phyloP scores from a whole-genome alignment of 1,140 invertebrate species.

The Drosophila sp. region DNA sequence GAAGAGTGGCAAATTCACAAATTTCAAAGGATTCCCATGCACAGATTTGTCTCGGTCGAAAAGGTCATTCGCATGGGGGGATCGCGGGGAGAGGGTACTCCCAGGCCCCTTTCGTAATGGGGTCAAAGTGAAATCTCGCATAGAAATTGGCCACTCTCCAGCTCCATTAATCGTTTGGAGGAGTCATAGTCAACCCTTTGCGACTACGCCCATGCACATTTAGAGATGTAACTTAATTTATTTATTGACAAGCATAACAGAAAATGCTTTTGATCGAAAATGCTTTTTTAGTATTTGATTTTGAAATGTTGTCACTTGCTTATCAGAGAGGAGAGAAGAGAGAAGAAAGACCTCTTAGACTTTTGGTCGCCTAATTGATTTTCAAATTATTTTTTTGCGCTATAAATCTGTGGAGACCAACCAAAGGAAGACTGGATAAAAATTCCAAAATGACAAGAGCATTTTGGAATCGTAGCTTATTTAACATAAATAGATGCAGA shows the following conservation, averaged over 20 bases:
- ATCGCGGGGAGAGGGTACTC: too few relatives aligned
- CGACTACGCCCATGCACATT: slow-evolving; percentile 14
- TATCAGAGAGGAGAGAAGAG: slow-evolving; percentile 41
- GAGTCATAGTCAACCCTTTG: background rate
- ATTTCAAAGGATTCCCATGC: too few relatives aligned
- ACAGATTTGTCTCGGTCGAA: too few relatives aligned
- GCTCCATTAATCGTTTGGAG: too few relatives aligned
- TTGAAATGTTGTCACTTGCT: slow-evolving; percentile 72
- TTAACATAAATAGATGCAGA: slow-evolving; percentile 75
- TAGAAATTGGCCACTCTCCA: too few relatives aligned
- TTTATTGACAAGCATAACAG: slow-evolving; percentile 57
- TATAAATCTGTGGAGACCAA: slow-evolving; percentile 67
- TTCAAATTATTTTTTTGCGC: slow-evolving; percentile 68
- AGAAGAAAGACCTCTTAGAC: slow-evolving; percentile 29
- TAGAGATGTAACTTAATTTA: slow-evolving; percentile 51
- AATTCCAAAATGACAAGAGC: slow-evolving; percentile 61
- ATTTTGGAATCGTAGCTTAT: slow-evolving; percentile 52
- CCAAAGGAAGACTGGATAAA: slow-evolving; percentile 41
- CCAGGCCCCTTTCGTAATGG: too few relatives aligned
- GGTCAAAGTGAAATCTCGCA: too few relatives aligned
- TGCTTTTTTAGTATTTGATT: slow-evolving; percentile 50
- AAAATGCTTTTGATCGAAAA: slow-evolving; percentile 57
- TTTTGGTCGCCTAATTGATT: slow-evolving; percentile 64
- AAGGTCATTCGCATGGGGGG: too few relatives aligned
- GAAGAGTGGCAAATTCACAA: too few relatives aligned